Percentiles rank a stretch among this genome's conserved stretches.
Conservation (phyloP, 2,888 invertebrate genomes). For the Drosophila eohydei region DNA sequence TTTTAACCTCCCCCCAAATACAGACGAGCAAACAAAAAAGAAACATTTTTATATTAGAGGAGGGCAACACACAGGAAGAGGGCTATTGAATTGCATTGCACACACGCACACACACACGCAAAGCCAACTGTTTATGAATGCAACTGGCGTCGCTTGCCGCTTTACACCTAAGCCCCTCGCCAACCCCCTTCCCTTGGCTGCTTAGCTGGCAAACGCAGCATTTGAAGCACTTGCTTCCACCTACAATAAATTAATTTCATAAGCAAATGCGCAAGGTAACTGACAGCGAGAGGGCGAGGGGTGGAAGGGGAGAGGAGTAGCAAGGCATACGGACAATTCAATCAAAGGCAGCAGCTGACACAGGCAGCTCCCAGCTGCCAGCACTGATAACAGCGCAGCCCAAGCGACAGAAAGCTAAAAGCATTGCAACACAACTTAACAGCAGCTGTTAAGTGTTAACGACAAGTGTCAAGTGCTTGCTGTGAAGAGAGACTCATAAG, state of each 20-base stretch:
- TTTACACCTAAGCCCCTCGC: constrained; percentile 1
- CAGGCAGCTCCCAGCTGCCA: background rate
- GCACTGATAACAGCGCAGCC: background rate
- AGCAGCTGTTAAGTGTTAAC: constrained; percentile 8
- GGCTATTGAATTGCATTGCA: constrained; percentile 50
- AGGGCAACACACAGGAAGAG: constrained; percentile 3
- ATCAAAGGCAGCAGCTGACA: constrained; percentile 42
- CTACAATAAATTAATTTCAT: constrained; percentile 68
- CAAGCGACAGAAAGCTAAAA: background rate
- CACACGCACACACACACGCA: background rate
- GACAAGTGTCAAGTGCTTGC: background rate
- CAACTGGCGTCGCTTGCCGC: constrained; percentile 56
- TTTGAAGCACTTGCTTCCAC: constrained; percentile 78
- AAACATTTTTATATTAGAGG: background rate
- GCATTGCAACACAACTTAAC: background rate
- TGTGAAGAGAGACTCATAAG: background rate
- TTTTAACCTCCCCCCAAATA: constrained; percentile 35
- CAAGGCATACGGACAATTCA: constrained; percentile 50
- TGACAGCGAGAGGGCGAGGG: background rate
- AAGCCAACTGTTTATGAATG: constrained; percentile 64
- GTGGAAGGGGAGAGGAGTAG: background rate
- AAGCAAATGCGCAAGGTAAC: constrained; percentile 43
- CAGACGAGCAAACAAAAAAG: background rate
- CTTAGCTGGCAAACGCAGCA: constrained; percentile 66
- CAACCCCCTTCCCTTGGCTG: constrained; percentile 10